phyloP scores from a whole-genome alignment of 2,113 vertebrate species.

The Pungitius pungitius region DNA sequence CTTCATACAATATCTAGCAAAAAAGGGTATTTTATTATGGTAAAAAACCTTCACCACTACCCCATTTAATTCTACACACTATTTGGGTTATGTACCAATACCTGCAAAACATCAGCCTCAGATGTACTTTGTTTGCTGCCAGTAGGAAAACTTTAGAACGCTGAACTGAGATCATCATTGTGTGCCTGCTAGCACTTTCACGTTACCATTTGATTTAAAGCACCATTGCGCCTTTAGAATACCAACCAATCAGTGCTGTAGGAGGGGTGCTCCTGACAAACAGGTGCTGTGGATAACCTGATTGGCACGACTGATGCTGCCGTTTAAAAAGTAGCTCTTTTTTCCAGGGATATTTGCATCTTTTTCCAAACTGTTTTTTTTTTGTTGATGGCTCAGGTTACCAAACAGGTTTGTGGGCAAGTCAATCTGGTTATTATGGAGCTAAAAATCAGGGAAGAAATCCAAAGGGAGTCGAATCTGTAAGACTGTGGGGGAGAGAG shows the following conservation, averaged over 20 bases:
- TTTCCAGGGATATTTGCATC: neutral
- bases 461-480: constrained; percentile 5
- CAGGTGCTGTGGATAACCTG: neutral
- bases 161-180: neutral
- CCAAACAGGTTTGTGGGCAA: neutral
- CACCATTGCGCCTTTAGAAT: neutral
- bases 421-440: constrained; percentile 1
- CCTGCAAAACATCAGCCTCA: neutral
- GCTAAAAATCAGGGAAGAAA: constrained; percentile 3
- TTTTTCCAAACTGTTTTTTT: neutral
- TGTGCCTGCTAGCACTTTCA: neutral
- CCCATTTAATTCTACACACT: neutral
- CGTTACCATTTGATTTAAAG: neutral
- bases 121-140: neutral
- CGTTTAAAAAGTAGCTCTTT: neutral
- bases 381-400: neutral
- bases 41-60: neutral
- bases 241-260: neutral
- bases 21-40: neutral
- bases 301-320: neutral
- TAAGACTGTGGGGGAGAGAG: constrained; percentile 16
- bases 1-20: neutral
- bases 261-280: neutral
- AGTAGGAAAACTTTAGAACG: neutral
- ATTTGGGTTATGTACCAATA: neutral